These are phyloP conservation scores for Lasioglossum vierecki DNA, from an alignment of 2,888 invertebrate species.

Conservation along the genomic window DNA sequence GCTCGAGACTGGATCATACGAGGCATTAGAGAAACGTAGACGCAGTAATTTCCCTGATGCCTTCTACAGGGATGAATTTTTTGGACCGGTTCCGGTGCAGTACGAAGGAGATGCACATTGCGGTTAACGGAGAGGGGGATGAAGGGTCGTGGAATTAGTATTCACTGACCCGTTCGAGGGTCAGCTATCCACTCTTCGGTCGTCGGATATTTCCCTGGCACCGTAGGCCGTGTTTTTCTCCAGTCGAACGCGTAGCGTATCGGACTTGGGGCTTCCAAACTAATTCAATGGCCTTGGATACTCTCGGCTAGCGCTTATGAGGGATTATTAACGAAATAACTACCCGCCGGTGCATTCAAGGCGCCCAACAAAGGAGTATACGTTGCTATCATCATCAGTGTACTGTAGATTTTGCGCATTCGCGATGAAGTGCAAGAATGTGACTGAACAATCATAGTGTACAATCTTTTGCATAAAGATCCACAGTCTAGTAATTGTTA, in stretches of 20 bases:
- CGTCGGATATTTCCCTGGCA: conserved; percentile 17
- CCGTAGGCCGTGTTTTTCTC: conserved; percentile 13
- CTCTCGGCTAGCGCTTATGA: not conserved
- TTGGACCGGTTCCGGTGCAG: conserved; percentile 18
- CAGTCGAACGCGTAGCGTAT: not conserved
- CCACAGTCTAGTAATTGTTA: not conserved
- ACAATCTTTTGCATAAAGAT: not conserved
- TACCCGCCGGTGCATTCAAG: not conserved
- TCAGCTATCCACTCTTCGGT: conserved; percentile 25
- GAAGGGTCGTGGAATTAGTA: conserved; percentile 34
- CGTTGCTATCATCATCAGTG: not conserved
- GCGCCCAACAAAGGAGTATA: not conserved
- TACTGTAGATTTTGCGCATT: not conserved
- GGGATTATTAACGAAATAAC: not conserved
- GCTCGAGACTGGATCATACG: not conserved
- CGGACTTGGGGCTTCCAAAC: not conserved
- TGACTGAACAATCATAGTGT: not conserved
- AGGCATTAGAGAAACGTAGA: conserved; percentile 6
- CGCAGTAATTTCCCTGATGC: conserved; percentile 37
- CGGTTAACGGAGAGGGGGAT: conserved; percentile 26
- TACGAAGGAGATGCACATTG: conserved; percentile 29
- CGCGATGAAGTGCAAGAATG: not conserved
- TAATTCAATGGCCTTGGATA: not conserved
- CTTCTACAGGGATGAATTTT: conserved; percentile 36
- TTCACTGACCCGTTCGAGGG: conserved; percentile 49